Percentiles rank a stretch among this genome's conserved stretches.
phyloP scores from a whole-genome alignment of 1,140 invertebrate genomes.

The Cheumatopsyche charites region DNA sequence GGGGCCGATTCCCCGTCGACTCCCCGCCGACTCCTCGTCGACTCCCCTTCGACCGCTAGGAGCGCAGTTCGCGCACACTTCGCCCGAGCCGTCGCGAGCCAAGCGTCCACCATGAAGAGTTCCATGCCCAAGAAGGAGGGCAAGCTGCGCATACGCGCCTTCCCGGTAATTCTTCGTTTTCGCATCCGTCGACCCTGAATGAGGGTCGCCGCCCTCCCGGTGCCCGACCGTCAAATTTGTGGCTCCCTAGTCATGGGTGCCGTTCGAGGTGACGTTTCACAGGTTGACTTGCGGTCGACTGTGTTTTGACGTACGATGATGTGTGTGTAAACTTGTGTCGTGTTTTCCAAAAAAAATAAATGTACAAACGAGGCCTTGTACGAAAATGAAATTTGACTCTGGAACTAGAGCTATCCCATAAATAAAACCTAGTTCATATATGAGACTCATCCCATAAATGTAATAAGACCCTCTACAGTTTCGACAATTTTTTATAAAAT shows the following conservation, averaged over 20 bases:
- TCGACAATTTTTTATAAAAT: no score
- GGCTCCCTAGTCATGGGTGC: background rate
- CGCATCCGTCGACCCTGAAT: background rate
- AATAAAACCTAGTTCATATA: no score
- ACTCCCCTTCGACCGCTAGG: conserved; percentile 44
- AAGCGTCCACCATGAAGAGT: conserved; percentile 71
- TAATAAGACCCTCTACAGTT: no score
- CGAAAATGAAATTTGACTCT: no score
- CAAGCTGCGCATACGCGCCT: conserved; percentile 96
- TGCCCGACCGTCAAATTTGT: background rate
- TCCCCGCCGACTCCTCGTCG: conserved; percentile 44
- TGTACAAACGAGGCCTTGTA: no score
- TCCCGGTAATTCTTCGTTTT: conserved; percentile 79
- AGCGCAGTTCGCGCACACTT: conserved; percentile 46
- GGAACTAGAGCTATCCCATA: no score
- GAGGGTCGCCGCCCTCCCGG: background rate
- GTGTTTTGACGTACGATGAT: no score
- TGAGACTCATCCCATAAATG: no score
- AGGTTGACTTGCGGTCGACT: background rate
- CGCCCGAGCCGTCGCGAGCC: background rate
- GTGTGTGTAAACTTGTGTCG: no score
- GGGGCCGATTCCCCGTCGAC: background rate
- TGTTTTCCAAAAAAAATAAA: no score
- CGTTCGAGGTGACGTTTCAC: no score
- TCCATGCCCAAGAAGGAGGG: conserved; percentile 84